Percentiles rank a stretch among this genome's conserved stretches.
Conservation (phyloP, 2,888 invertebrate species). For the Siphonodentalium dalli region DNA sequence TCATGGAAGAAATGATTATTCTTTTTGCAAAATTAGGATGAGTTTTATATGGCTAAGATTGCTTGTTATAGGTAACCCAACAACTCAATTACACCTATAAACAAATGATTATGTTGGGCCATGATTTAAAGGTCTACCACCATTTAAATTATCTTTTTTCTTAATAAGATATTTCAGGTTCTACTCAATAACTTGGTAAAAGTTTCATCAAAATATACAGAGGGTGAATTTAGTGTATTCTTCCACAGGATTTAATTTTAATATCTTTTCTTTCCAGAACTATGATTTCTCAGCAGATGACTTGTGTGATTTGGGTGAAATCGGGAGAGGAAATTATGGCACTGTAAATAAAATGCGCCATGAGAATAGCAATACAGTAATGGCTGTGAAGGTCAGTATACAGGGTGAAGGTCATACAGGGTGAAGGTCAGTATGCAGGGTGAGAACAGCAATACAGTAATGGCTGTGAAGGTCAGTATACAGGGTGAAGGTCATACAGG, state of each 20-base stretch:
- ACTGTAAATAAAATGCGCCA: conserved; percentile 98
- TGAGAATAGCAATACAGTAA: conserved; percentile 86
- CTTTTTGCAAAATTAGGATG: no score
- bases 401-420: neutral
- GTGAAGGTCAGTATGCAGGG: conserved; percentile 97
- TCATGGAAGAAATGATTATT: no score
- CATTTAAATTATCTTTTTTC: no score
- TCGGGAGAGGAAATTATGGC: conserved; percentile 94
- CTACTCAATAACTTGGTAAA: no score
- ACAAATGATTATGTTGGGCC: no score
- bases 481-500: conserved; percentile 94
- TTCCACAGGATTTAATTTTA: neutral
- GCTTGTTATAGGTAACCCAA: no score
- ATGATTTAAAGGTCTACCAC: no score
- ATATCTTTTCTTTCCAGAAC: conserved; percentile 64
- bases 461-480: conserved; percentile 90
- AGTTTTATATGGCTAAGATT: no score
- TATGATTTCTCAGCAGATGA: conserved; percentile 90
- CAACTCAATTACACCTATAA: no score
- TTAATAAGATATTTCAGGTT: no score
- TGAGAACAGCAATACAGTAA: conserved; percentile 86
- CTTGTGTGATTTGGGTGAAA: conserved; percentile 85
- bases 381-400: conserved; percentile 89
- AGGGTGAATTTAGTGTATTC: neutral
- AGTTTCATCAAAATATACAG: neutral